A percentile compares a stretch with the other conserved stretches of the same genome.
phyloP scores from a whole-genome alignment of 2,113 vertebrate species.

The Bungarus multicinctus region DNA sequence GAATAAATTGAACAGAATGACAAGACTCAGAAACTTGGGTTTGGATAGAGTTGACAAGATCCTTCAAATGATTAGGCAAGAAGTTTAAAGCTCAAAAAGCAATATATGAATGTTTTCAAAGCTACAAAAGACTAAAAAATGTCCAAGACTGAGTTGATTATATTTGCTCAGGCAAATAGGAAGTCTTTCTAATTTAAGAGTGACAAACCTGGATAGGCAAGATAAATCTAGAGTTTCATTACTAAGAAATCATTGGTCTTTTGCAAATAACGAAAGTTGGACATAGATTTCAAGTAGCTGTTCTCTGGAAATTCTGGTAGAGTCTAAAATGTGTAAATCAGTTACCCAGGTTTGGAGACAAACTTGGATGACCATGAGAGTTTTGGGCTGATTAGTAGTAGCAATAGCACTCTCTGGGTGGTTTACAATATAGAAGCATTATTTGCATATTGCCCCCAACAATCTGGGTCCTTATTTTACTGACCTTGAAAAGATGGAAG shows the following conservation, averaged over 20 bases:
- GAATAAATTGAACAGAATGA: background rate
- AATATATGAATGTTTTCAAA: background rate
- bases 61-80: background rate
- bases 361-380: background rate
- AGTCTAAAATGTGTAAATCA: background rate
- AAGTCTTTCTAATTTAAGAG: background rate
- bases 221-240: background rate
- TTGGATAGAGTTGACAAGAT: background rate
- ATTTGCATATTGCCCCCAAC: background rate
- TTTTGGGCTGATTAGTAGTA: background rate
- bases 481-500: background rate
- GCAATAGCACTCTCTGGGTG: background rate
- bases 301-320: background rate
- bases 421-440: background rate
- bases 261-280: background rate
- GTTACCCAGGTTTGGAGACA: background rate
- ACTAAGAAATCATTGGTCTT: background rate
- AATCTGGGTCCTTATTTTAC: background rate
- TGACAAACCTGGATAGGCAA: background rate
- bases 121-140: background rate
- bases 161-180: background rate
- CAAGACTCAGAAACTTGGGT: background rate
- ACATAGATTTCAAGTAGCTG: background rate
- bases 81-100: background rate
- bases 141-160: background rate